Conservation (phyloP, 2,113 vertebrate genomes). For the Regulus satrapa region DNA sequence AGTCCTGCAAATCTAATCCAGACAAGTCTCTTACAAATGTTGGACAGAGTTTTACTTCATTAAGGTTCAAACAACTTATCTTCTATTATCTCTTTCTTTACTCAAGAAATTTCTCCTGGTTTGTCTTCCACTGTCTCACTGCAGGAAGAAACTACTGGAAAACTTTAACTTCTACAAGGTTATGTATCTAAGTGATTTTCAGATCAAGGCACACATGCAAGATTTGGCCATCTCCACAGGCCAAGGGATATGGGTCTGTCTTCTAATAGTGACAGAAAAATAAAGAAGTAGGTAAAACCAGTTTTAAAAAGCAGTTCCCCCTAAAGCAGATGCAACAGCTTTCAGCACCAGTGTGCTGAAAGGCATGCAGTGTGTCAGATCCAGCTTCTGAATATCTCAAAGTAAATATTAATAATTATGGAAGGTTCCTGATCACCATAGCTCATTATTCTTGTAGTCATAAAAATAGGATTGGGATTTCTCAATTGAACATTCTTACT, state of each 20-base stretch:
- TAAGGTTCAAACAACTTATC: background rate
- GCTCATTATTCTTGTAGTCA: background rate
- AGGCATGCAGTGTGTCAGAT: background rate
- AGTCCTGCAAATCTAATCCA: background rate
- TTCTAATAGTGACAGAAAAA: background rate
- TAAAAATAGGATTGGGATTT: background rate
- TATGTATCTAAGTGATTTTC: background rate
- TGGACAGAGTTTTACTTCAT: background rate
- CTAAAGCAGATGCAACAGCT: background rate
- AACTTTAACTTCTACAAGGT: background rate
- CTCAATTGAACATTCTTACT: background rate
- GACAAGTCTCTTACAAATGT: background rate
- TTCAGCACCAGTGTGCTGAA: background rate
- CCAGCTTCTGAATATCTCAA: background rate
- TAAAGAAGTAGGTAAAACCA: background rate
- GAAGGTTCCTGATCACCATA: background rate
- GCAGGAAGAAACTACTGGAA: background rate
- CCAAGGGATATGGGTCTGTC: background rate
- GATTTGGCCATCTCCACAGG: rapidly evolving
- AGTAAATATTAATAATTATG: background rate
- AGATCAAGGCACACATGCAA: background rate
- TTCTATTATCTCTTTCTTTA: background rate
- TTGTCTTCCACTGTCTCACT: background rate
- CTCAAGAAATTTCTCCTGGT: background rate
- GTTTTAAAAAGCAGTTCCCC: background rate